These are phyloP conservation scores for Sebastes aleutianus DNA, from an alignment of 2,797 vertebrate species.

Conservation along the genomic window DNA sequence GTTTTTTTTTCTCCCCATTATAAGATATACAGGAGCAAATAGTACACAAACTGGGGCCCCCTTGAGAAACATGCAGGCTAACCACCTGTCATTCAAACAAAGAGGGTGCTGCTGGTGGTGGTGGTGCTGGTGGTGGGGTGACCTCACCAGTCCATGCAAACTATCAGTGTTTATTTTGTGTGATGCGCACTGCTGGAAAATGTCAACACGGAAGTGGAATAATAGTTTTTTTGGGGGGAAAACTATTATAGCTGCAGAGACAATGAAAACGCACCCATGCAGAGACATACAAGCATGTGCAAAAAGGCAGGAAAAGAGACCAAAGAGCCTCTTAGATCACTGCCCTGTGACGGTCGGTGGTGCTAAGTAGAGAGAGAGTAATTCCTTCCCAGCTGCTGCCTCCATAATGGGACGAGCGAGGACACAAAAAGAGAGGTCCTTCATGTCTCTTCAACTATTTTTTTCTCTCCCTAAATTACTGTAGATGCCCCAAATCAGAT, in stretches of 20 bases:
- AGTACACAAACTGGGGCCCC: not conserved
- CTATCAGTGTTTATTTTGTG: constrained; percentile 17
- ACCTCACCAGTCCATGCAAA: constrained; percentile 4
- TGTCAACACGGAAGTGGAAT: not conserved
- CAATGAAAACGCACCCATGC: constrained; percentile 42
- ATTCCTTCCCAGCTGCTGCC: constrained; percentile 88
- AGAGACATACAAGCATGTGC: constrained; percentile 39
- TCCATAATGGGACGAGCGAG: constrained; percentile 31
- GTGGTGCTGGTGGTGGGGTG: not conserved
- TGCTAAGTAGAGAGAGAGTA: constrained; percentile 83
- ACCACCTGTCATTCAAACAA: constrained; percentile 58
- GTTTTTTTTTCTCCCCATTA: no score
- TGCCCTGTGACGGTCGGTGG: constrained; percentile 85
- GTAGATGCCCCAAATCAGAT: constrained; percentile 1
- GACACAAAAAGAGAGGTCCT: constrained; percentile 23
- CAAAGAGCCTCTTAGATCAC: constrained; percentile 90
- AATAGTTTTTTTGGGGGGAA: not conserved
- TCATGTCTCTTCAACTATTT: constrained; percentile 4
- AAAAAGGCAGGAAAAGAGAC: constrained; percentile 33
- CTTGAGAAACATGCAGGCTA: not conserved
- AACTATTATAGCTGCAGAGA: not conserved
- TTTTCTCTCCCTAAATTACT: not conserved
- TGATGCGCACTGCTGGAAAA: constrained; percentile 28
- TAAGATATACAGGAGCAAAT: not conserved
- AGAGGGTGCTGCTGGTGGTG: not conserved